Percentiles rank a stretch among this genome's conserved stretches.
These are phyloP conservation scores for Tenthredo mesomela DNA, from an alignment of 2,888 invertebrate genomes.

Conservation along the genomic window DNA sequence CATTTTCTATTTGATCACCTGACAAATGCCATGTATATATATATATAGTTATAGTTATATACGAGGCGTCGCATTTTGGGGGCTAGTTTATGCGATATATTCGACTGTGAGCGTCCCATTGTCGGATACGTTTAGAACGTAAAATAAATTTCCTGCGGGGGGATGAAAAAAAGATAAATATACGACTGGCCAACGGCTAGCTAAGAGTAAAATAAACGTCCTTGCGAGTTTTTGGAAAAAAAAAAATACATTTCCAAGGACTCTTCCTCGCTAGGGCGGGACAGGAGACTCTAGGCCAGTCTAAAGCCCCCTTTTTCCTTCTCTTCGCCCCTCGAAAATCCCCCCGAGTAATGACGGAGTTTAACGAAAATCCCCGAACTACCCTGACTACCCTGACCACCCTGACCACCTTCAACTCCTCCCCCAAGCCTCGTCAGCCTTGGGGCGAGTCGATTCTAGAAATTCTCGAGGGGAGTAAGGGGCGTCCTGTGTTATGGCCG, in stretches of 20 bases:
- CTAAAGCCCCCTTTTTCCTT: neutral
- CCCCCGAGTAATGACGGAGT: neutral
- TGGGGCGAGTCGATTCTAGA: slow-evolving; percentile 46
- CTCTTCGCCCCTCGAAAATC: slow-evolving; percentile 1
- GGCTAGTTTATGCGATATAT: slow-evolving; percentile 39
- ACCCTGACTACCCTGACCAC: slow-evolving; percentile 49
- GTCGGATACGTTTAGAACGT: slow-evolving; percentile 55
- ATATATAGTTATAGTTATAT: neutral
- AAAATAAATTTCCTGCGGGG: slow-evolving; percentile 58
- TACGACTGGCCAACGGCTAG: slow-evolving; percentile 58
- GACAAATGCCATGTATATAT: neutral
- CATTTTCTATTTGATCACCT: neutral
- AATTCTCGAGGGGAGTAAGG: slow-evolving; percentile 47
- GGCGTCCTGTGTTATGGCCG: slow-evolving; percentile 17
- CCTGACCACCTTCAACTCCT: slow-evolving; percentile 51
- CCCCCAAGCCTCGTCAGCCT: slow-evolving; percentile 46
- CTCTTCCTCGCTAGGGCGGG: slow-evolving; percentile 17
- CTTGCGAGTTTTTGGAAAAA: slow-evolving; percentile 53
- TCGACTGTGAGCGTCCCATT: slow-evolving; percentile 51
- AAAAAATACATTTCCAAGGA: slow-evolving; percentile 9
- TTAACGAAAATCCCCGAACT: slow-evolving; percentile 18
- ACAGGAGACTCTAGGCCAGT: neutral
- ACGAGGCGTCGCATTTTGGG: neutral
- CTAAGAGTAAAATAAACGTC: slow-evolving; percentile 50
- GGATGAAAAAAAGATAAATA: slow-evolving; percentile 56